Base-by-base conservation (phyloP, 1,140 invertebrate species). In the Drosophila insularis region DNA sequence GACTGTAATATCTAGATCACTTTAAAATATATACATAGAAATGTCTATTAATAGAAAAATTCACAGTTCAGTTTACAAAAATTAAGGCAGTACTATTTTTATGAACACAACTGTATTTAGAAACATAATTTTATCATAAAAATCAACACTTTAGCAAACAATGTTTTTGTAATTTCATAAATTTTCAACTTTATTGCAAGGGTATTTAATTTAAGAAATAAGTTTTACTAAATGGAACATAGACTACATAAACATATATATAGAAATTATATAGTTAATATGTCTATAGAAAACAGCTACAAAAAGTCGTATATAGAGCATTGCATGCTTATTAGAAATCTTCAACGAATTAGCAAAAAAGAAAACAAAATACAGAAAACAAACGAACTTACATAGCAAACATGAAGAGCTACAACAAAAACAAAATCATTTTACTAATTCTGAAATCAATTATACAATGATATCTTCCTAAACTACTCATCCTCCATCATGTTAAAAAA, bases 291-390 rank as follows among this genome's bases (percentile, higher is more conserved):
- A 60, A 68, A 66, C 14, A 21, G 21, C 27, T 27, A 27, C 8
- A 8, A 50, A 59, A 78, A 50, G 63, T 68, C 60, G 77, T 68
- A 74, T 40, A 78, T 74, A 74, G 27, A 27, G 63, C 68, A 74
- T 74, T 61, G 81, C 81, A 78, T 86, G 74, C 76, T 86, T 81
- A 74, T 66, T 87, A 87, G 72, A 80, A 31, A 67, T 75, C 71
- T 82, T 87, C 82, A 87, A 87, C 82, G 82, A 87, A 87, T 89
- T 82, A 82, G 78, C 46, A 78, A 74, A 73, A n/a, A 56, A 73
- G 8, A 60, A 80, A 76, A 78, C 54, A 78, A 81, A 71, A 35
- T 35, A 5, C 1, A 55, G 55, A 60, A 56, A 59, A 71, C 50
- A 70, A 87, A 81, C 82, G 78, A 86, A 87, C 75, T 87, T 82